A percentile compares a stretch with the other conserved stretches of the same genome.
These are phyloP conservation scores for Drosophila quinaria DNA, from an alignment of 2,888 invertebrate genomes.

Conservation along the genomic window DNA sequence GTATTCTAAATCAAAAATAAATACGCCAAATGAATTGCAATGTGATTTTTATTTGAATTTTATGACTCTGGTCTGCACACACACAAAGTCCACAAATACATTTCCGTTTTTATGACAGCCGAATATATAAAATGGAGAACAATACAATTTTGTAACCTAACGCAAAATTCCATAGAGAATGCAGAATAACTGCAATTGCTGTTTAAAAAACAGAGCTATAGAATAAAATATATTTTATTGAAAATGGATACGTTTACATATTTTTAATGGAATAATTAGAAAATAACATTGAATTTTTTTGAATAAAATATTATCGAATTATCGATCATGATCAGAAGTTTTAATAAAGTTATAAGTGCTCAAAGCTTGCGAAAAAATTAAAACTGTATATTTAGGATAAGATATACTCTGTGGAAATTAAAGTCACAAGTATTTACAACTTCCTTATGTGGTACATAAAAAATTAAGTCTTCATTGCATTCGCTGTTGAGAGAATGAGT, in stretches of 20 bases:
- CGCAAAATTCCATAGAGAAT: constrained; percentile 5
- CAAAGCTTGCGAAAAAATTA: no score
- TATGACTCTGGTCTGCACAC: constrained; percentile 13
- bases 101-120: constrained; percentile 24
- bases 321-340: no score
- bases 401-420: background rate
- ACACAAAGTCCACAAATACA: constrained; percentile 21
- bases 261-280: constrained; percentile 4
- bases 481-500: background rate
- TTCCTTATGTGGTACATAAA: background rate
- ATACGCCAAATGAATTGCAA: constrained; percentile 66
- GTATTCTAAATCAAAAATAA: constrained; percentile 69
- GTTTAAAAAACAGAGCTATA: background rate
- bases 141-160: constrained; percentile 26
- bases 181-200: constrained; percentile 11
- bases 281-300: constrained; percentile 9
- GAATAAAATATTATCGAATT: background rate
- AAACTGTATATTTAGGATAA: no score
- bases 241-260: constrained; percentile 1
- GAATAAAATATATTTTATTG: background rate
- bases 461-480: background rate
- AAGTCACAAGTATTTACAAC: background rate
- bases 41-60: constrained; percentile 47
- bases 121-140: constrained; percentile 27
- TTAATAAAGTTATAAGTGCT: no score